Evolutionary conservation across 2,888 invertebrate species (phyloP).

Genomic region (Aproaerema taeniolella): DNA sequence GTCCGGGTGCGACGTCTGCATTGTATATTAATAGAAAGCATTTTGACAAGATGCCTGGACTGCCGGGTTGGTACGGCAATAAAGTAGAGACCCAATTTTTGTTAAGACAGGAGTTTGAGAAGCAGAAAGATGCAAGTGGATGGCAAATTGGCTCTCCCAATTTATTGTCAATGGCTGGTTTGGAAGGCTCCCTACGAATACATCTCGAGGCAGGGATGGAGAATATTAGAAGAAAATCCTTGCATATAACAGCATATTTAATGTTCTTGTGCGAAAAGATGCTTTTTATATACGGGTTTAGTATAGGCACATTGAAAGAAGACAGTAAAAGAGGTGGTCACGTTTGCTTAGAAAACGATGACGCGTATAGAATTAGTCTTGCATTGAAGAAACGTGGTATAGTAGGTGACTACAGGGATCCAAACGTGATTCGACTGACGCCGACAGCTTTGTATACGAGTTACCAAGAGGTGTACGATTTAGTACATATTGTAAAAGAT

Average conservation of each 20-base stretch:
- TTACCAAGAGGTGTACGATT: slow-evolving; percentile 50
- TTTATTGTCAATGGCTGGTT: slow-evolving; percentile 49
- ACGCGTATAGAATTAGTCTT: slow-evolving; percentile 52
- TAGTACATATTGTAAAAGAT: slow-evolving; percentile 45
- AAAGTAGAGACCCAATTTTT: slow-evolving; percentile 48
- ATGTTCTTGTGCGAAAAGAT: slow-evolving; percentile 54
- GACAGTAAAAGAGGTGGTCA: slow-evolving; percentile 54
- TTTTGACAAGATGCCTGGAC: slow-evolving; percentile 45
- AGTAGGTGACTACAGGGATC: slow-evolving; percentile 50
- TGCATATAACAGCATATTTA: slow-evolving; percentile 55
- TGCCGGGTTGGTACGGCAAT: slow-evolving; percentile 59
- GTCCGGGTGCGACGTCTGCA: slow-evolving; percentile 50
- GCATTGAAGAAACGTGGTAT: slow-evolving; percentile 47
- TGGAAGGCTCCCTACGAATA: slow-evolving; percentile 53
- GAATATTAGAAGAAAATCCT: slow-evolving; percentile 53
- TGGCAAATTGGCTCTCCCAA: slow-evolving; percentile 57
- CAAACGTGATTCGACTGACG: slow-evolving; percentile 52
- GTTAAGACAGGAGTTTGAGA: slow-evolving; percentile 52
- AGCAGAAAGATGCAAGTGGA: slow-evolving; percentile 49
- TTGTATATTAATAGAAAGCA: slow-evolving; percentile 56
- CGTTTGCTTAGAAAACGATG: slow-evolving; percentile 52
- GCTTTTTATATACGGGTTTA: slow-evolving; percentile 40
- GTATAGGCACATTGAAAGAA: slow-evolving; percentile 46
- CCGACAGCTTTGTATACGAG: slow-evolving; percentile 55
- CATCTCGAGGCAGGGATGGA: slow-evolving; percentile 47